Evolutionary conservation across 2,113 vertebrate genomes (phyloP).

Genomic region (Spermophilus dauricus): DNA sequence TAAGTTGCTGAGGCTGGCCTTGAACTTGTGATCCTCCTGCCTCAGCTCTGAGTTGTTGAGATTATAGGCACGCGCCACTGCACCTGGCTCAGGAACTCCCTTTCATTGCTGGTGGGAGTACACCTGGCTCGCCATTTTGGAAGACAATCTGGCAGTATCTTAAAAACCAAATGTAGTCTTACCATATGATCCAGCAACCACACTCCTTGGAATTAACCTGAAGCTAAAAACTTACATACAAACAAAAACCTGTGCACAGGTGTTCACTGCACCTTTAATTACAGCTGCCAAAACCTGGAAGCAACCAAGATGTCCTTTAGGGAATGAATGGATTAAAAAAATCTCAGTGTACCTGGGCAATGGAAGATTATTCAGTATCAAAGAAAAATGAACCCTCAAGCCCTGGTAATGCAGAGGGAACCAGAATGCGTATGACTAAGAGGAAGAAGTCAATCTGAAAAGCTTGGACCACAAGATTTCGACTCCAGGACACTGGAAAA

Average conservation of each 20-base stretch:
- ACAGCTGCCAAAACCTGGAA: not conserved
- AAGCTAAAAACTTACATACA: not conserved
- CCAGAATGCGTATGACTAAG: not conserved
- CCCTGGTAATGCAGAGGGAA: not conserved
- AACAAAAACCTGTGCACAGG: not conserved
- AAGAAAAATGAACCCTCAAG: not conserved
- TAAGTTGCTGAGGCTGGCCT: not conserved
- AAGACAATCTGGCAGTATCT: not conserved
- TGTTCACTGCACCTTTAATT: not conserved
- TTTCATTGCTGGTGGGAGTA: not conserved
- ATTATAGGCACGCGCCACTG: too few relatives aligned
- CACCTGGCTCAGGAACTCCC: too few relatives aligned
- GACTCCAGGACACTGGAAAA: not conserved
- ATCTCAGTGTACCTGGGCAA: not conserved
- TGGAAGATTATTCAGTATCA: too few relatives aligned
- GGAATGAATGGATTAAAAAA: too few relatives aligned
- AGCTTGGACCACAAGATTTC: fast-evolving
- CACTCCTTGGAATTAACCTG: not conserved
- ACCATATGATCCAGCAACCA: not conserved
- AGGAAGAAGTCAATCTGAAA: not conserved
- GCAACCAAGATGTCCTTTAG: not conserved
- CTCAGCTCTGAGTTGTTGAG: too few relatives aligned
- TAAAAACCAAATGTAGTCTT: not conserved
- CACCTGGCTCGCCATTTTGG: too few relatives aligned
- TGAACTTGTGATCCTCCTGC: too few relatives aligned